phyloP scores from a whole-genome alignment of 1,140 invertebrate genomes.

The Drosophila malerkotliana region DNA sequence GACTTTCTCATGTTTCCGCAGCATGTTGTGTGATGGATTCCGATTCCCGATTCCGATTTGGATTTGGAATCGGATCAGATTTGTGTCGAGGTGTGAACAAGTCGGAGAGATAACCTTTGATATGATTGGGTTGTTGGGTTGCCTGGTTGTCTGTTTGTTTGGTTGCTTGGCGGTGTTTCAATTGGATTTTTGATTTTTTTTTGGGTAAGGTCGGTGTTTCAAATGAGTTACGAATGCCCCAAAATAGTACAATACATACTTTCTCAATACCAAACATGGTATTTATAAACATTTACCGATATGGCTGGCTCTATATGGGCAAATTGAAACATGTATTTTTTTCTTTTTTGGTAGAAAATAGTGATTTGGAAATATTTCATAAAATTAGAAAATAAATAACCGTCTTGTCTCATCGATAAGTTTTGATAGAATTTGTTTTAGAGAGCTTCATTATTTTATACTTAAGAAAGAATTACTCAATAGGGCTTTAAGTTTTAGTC shows the following conservation, averaged over 20 bases:
- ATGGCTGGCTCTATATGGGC: no score
- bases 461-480: no score
- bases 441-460: no score
- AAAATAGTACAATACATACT: neutral
- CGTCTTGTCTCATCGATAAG: no score
- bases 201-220: slow-evolving; percentile 3
- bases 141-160: no score
- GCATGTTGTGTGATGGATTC: slow-evolving; percentile 41
- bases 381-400: no score
- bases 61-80: slow-evolving; percentile 22
- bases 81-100: slow-evolving; percentile 5
- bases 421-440: no score
- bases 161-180: neutral
- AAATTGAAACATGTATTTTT: no score
- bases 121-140: neutral
- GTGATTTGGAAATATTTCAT: no score
- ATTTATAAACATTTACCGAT: no score
- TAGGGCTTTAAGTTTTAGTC: no score
- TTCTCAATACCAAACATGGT: neutral
- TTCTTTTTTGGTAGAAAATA: no score
- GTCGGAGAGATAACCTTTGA: slow-evolving; percentile 3
- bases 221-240: neutral
- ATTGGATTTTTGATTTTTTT: neutral
- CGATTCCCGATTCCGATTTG: neutral
- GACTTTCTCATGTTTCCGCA: slow-evolving; percentile 36